These are phyloP conservation scores for Amblyopsis rosae DNA, from an alignment of 2,113 vertebrate genomes.

Conservation along the genomic window DNA sequence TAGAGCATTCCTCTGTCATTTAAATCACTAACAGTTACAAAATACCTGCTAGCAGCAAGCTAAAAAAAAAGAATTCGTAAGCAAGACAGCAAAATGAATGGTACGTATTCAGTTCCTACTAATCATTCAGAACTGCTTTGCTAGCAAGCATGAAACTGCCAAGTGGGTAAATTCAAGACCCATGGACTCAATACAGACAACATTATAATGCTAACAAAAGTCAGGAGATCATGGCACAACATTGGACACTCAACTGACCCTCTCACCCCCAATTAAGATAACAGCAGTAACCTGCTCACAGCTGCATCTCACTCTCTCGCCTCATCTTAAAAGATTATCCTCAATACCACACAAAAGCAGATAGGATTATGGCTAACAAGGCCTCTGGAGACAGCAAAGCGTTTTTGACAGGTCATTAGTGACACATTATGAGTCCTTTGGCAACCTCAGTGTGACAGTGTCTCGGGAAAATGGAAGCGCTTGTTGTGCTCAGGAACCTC, in stretches of 20 bases:
- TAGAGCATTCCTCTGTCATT: too few species aligned
- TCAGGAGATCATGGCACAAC: slow-evolving; percentile 21
- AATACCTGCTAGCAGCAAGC: too few species aligned
- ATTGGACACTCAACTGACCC: slow-evolving; percentile 1
- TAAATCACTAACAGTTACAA: too few species aligned
- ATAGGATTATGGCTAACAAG: slow-evolving; percentile 61
- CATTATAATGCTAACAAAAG: slow-evolving; percentile 18
- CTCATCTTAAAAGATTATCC: neutral
- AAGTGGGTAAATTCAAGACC: slow-evolving; percentile 24
- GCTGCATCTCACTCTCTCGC: too few species aligned
- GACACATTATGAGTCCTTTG: slow-evolving; percentile 25
- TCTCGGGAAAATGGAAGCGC: neutral
- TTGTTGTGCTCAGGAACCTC: neutral
- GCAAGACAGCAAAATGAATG: neutral
- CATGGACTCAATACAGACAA: slow-evolving; percentile 13
- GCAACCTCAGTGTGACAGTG: slow-evolving; percentile 13
- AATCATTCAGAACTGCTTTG: slow-evolving; percentile 5
- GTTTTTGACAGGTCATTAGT: slow-evolving; percentile 10
- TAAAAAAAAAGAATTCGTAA: neutral
- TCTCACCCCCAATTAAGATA: neutral
- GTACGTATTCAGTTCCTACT: neutral
- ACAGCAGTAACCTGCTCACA: slow-evolving; percentile 19
- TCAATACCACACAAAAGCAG: slow-evolving; percentile 49
- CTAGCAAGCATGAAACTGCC: slow-evolving; percentile 11
- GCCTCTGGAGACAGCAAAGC: slow-evolving; percentile 21